Evolutionary conservation across 2,888 invertebrate genomes (phyloP).

Genomic region (Agriotes lineatus): DNA sequence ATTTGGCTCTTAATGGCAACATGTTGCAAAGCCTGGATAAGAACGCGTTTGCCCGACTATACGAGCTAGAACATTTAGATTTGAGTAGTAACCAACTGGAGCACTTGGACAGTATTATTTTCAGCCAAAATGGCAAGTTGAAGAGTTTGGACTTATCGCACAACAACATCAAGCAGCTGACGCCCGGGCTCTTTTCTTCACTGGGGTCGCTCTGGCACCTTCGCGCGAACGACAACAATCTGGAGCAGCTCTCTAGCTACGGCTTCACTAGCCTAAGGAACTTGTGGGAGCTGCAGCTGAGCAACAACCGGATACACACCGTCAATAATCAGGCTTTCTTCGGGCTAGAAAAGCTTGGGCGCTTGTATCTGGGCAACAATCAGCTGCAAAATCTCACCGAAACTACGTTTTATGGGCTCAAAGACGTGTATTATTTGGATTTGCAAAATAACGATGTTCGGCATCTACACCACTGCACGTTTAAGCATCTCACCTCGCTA

Average conservation of each 20-base stretch:
- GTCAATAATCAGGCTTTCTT: slow-evolving; percentile 19
- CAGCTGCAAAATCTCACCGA: slow-evolving; percentile 5
- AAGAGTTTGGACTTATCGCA: slow-evolving; percentile 20
- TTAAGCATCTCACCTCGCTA: not conserved
- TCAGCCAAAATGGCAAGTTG: slow-evolving; percentile 27
- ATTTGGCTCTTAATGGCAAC: slow-evolving; percentile 18
- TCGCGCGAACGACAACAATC: slow-evolving; percentile 20
- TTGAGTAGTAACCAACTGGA: slow-evolving; percentile 16
- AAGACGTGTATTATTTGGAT: slow-evolving; percentile 21
- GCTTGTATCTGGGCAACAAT: slow-evolving; percentile 19
- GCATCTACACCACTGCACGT: not conserved
- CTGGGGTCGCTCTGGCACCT: slow-evolving; percentile 18
- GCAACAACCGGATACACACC: slow-evolving; percentile 6
- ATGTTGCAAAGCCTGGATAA: slow-evolving; percentile 1
- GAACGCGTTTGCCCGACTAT: slow-evolving; percentile 14
- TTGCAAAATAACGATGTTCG: slow-evolving; percentile 15
- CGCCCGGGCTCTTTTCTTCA: slow-evolving; percentile 28
- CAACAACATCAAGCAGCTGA: slow-evolving; percentile 12
- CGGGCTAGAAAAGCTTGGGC: not conserved
- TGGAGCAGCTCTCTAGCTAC: slow-evolving; percentile 13
- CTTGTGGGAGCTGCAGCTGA: slow-evolving; percentile 17
- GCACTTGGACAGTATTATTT: not conserved
- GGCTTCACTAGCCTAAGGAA: slow-evolving; percentile 19
- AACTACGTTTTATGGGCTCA: slow-evolving; percentile 18
- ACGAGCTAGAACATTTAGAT: slow-evolving; percentile 16